Conservation (phyloP, 2,888 invertebrate genomes). For the Selenia dentaria region DNA sequence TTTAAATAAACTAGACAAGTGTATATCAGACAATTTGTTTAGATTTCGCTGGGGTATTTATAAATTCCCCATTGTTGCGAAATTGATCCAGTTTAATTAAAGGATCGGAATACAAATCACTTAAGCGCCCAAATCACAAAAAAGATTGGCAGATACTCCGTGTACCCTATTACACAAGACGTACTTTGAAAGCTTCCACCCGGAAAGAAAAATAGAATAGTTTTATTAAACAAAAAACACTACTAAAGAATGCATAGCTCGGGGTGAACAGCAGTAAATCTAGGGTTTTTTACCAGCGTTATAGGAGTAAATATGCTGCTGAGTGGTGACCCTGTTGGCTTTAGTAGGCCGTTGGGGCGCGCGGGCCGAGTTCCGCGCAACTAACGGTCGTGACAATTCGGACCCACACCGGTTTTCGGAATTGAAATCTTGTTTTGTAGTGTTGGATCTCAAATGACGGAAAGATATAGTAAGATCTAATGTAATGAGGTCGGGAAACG, state of each 20-base stretch:
- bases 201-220: not conserved
- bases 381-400: conserved; percentile 68
- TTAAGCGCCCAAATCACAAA: too few relatives aligned
- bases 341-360: conserved; percentile 42
- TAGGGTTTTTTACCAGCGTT: conserved; percentile 11
- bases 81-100: too few relatives aligned
- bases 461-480: conserved; percentile 9
- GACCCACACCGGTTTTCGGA: conserved; percentile 24
- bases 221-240: not conserved
- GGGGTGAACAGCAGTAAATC: conserved; percentile 15
- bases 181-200: too few relatives aligned
- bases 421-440: conserved; percentile 20
- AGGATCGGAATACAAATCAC: too few relatives aligned
- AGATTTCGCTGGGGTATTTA: too few relatives aligned
- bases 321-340: conserved; percentile 13
- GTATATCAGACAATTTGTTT: too few relatives aligned
- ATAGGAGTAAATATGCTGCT: conserved; percentile 4
- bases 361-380: conserved; percentile 47
- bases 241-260: conserved; percentile 14
- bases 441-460: conserved; percentile 2
- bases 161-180: too few relatives aligned
- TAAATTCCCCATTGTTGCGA: too few relatives aligned
- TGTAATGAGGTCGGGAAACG: conserved; percentile 5
- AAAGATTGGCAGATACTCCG: too few relatives aligned
- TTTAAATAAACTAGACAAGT: too few relatives aligned